A percentile compares a stretch with the other conserved stretches of the same genome.
Evolutionary conservation across 1,140 invertebrate species (phyloP).

Genomic region (Drosophila sucinea): DNA sequence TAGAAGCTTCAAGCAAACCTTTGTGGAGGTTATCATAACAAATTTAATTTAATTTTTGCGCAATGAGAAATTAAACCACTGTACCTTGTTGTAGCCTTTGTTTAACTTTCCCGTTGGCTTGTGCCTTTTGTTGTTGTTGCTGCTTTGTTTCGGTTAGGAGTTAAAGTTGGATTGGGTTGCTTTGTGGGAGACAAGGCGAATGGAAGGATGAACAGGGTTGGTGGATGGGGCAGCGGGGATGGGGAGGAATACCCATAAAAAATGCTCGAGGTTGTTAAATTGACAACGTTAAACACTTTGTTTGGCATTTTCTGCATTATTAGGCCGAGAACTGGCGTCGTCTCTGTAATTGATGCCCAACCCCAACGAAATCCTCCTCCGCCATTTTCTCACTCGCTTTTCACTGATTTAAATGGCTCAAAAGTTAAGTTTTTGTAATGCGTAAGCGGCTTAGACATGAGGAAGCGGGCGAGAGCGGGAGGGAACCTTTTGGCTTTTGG

Average conservation of each 20-base stretch:
- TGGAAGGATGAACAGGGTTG: background rate
- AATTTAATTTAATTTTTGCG: background rate
- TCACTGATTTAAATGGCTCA: conserved; percentile 80
- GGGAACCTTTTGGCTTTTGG: conserved; percentile 44
- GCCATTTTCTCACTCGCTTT: conserved; percentile 2
- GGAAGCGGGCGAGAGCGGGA: background rate
- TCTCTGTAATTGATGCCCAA: conserved; percentile 73
- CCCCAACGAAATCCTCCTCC: conserved; percentile 12
- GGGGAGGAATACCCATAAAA: conserved; percentile 60
- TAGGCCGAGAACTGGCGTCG: conserved; percentile 70
- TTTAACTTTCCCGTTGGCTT: conserved; percentile 63
- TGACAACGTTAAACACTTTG: conserved; percentile 81
- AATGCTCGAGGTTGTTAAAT: conserved; percentile 81
- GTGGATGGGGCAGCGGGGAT: background rate
- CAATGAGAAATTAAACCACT: conserved; percentile 31
- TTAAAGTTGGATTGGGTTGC: conserved; percentile 28
- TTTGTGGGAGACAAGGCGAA: background rate
- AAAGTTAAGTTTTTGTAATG: conserved; percentile 79
- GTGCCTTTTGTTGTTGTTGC: conserved; percentile 51
- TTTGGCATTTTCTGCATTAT: conserved; percentile 81
- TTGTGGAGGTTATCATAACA: background rate
- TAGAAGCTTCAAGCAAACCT: too few species aligned
- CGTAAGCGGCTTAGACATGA: conserved; percentile 68
- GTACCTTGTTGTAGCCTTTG: conserved; percentile 59
- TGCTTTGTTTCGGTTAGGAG: conserved; percentile 49